Evolutionary conservation across 1,140 invertebrate species (phyloP).

Genomic region (Uloborus diversus): DNA sequence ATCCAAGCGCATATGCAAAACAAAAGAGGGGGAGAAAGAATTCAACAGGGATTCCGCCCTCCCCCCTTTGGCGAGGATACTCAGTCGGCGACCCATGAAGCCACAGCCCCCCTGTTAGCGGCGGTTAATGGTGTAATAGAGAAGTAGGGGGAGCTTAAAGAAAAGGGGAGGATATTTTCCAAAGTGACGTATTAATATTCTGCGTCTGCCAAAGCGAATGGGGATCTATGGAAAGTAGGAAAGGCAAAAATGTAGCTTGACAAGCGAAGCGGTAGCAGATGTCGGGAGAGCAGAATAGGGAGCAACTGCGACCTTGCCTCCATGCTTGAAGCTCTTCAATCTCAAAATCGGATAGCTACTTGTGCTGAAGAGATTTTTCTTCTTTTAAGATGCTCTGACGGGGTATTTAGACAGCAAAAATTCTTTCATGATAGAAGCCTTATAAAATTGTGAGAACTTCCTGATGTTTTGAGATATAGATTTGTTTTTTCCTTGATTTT

Average conservation of each 20-base stretch:
- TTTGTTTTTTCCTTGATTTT: too few relatives aligned
- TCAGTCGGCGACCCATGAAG: constrained; percentile 32
- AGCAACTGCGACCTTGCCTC: too few relatives aligned
- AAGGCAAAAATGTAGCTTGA: constrained; percentile 21
- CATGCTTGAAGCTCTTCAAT: too few relatives aligned
- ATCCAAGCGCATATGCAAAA: too few relatives aligned
- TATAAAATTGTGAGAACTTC: too few relatives aligned
- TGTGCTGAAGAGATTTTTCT: too few relatives aligned
- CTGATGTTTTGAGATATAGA: too few relatives aligned
- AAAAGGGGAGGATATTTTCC: constrained; percentile 1
- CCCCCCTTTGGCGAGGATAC: neutral
- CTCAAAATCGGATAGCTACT: too few relatives aligned
- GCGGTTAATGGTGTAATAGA: constrained; percentile 49
- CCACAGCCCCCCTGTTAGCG: constrained; percentile 38
- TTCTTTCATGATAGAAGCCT: too few relatives aligned
- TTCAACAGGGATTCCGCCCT: neutral
- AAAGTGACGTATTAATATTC: constrained; percentile 56
- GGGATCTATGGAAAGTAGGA: constrained; percentile 4
- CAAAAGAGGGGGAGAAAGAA: too few relatives aligned
- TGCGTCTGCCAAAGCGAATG: constrained; percentile 41
- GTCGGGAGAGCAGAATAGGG: neutral
- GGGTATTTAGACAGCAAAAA: too few relatives aligned
- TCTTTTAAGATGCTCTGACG: too few relatives aligned
- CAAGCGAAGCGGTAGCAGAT: constrained; percentile 37
- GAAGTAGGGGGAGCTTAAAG: constrained; percentile 4